Evolutionary conservation across 2,888 invertebrate genomes (phyloP).

Genomic region (Epirrhoe tristata): DNA sequence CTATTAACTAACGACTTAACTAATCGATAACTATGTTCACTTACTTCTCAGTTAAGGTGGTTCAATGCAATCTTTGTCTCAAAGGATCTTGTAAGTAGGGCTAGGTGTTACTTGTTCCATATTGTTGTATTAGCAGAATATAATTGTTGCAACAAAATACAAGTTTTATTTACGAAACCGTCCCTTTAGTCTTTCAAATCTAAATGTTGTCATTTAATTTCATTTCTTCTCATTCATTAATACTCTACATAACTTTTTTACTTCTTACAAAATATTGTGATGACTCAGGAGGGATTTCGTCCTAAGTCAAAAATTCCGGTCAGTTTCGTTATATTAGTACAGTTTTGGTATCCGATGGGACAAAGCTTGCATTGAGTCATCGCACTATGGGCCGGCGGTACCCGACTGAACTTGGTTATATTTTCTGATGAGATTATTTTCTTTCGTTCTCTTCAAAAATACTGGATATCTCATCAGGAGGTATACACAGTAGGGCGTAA

Average conservation of each 20-base stretch:
- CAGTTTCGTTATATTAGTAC: conserved; percentile 50
- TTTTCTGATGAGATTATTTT: conserved; percentile 50
- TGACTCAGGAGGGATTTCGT: conserved; percentile 78
- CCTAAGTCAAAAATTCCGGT: conserved; percentile 56
- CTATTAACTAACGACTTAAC: conserved; percentile 71
- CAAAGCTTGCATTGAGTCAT: conserved; percentile 85
- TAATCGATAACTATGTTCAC: conserved; percentile 72
- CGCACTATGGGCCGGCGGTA: conserved; percentile 80
- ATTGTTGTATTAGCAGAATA: conserved; percentile 82
- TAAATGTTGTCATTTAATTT: conserved; percentile 67
- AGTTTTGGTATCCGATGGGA: conserved; percentile 67
- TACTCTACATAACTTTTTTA: conserved; percentile 56
- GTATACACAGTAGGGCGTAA: conserved; percentile 27
- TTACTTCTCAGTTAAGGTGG: conserved; percentile 72
- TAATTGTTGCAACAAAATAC: conserved; percentile 81
- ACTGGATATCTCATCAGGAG: conserved; percentile 28
- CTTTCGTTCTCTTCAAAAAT: not conserved
- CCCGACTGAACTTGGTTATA: conserved; percentile 52
- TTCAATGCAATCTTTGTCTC: conserved; percentile 85
- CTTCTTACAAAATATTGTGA: conserved; percentile 76
- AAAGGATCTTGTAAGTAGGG: conserved; percentile 66
- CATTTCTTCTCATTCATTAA: conserved; percentile 72
- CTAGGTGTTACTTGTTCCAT: conserved; percentile 68
- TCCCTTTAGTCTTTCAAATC: conserved; percentile 58
- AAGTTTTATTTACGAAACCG: conserved; percentile 75